phyloP scores from a whole-genome alignment of 2,113 vertebrate genomes.

The Psophia crepitans region DNA sequence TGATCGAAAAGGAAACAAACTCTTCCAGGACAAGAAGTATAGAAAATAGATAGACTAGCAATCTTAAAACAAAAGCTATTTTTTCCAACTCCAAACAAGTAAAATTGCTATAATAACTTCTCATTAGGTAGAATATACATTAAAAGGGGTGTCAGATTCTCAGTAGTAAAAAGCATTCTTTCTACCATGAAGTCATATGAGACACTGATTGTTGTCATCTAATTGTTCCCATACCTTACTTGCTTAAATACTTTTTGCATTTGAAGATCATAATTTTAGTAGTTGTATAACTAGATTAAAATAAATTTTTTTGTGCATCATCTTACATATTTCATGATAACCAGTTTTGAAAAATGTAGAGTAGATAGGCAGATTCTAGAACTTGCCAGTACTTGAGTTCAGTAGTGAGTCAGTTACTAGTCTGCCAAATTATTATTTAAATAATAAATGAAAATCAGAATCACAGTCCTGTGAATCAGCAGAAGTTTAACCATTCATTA shows the following conservation, averaged over 20 bases:
- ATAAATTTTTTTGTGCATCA: neutral
- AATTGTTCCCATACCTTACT: neutral
- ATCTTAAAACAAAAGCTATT: neutral
- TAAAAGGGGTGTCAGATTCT: neutral
- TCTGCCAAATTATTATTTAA: neutral
- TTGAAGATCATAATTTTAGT: neutral
- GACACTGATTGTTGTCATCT: neutral
- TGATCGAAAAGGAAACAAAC: slow-evolving; percentile 31
- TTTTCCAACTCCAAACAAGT: neutral
- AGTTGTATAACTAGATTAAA: neutral
- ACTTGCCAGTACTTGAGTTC: neutral
- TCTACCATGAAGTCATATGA: neutral
- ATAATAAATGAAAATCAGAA: neutral
- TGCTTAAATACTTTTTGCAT: neutral
- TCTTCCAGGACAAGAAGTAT: neutral
- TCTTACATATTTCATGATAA: neutral
- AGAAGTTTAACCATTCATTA: neutral
- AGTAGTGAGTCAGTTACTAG: neutral
- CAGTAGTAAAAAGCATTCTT: neutral
- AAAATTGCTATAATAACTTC: neutral
- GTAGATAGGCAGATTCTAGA: neutral
- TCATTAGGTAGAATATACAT: neutral
- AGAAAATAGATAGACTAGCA: neutral
- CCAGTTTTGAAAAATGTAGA: neutral
- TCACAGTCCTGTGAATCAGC: neutral